Evolutionary conservation across 1,140 invertebrate species (phyloP), one percentile per base, ranked within the genome.

Genomic region (Chironomus tepperi): DNA sequence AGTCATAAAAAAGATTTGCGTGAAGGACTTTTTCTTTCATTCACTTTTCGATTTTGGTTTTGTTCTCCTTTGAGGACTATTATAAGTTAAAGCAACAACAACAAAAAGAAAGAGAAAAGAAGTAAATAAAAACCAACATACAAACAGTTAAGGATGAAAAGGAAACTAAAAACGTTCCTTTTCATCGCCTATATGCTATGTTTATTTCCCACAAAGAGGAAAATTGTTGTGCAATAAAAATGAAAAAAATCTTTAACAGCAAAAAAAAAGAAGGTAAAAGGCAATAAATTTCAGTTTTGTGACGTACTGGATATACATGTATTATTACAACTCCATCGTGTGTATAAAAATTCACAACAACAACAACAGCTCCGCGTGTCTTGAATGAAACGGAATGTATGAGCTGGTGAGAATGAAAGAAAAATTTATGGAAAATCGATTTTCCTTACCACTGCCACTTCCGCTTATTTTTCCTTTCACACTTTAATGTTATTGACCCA

Each of bases 141-240:
- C 24, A 34, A 34, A 34, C 24, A 34, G 24, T 34, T 34, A 34
- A 34, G 24, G n/a, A n/a, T n/a, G n/a, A n/a, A n/a, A n/a, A n/a
- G n/a, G 24, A 34, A 34, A 34, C 47, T n/a, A 15, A 57, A 57
- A 57, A n/a, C 12, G 47, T 34, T 34, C 12, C 47, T 57, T 57
- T 57, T 57, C 47, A 57, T 57, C 47, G 47, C 47, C n/a, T 34
- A 34, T 34, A 34, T 34, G 5, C 5, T 34, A 5, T 34, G 24
- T 34, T 34, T 34, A 34, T 34, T 34, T 34, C 2, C 24, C 24
- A 34, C 24, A 34, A 34, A 34, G 24, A 34, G 24, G 24, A 34
- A 34, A 57, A 57, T 57, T 57, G 47, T 57, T 57, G 47, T 57
- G 47, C 47, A 57, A 57, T 57, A 57, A 57, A 57, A 57, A 57